Conservation (phyloP, 2,888 invertebrate species). For the Rhaphigaster nebulosa region DNA sequence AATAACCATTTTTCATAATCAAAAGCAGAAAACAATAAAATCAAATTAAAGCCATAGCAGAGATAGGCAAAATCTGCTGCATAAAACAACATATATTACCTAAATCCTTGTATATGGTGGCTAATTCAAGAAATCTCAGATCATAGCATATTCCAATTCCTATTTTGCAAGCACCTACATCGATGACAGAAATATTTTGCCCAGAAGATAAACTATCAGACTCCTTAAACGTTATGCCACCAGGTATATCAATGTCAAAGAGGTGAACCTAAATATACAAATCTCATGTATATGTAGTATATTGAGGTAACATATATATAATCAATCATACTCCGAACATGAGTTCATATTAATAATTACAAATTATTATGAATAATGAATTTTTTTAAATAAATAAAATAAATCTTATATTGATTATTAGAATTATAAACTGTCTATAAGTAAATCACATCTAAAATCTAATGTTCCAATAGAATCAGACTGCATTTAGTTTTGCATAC, state of each 20-base stretch:
- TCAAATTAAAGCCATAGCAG: too few relatives aligned
- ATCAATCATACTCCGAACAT: background rate
- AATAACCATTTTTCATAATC: too few relatives aligned
- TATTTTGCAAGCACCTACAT: conserved; percentile 79
- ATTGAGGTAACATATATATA: background rate
- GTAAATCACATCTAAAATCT: too few relatives aligned
- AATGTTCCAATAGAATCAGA: too few relatives aligned
- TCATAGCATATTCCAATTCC: conserved; percentile 97
- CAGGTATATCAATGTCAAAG: conserved; percentile 96
- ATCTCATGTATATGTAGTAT: background rate
- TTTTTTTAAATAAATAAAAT: too few relatives aligned
- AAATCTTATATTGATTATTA: too few relatives aligned
- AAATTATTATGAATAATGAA: too few relatives aligned
- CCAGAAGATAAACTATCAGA: conserved; percentile 88
- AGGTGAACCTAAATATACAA: conserved; percentile 81
- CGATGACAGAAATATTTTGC: conserved; percentile 79
- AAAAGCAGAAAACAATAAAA: too few relatives aligned
- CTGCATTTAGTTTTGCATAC: too few relatives aligned
- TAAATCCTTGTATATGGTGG: conserved; percentile 70
- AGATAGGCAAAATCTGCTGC: too few relatives aligned
- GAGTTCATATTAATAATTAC: too few relatives aligned
- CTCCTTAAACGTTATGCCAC: conserved; percentile 92
- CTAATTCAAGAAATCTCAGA: conserved; percentile 89
- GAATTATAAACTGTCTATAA: too few relatives aligned
- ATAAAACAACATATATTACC: conserved; percentile 63